Base-by-base conservation (phyloP, 1,140 invertebrate genomes). In the Phocides pigmalion region DNA sequence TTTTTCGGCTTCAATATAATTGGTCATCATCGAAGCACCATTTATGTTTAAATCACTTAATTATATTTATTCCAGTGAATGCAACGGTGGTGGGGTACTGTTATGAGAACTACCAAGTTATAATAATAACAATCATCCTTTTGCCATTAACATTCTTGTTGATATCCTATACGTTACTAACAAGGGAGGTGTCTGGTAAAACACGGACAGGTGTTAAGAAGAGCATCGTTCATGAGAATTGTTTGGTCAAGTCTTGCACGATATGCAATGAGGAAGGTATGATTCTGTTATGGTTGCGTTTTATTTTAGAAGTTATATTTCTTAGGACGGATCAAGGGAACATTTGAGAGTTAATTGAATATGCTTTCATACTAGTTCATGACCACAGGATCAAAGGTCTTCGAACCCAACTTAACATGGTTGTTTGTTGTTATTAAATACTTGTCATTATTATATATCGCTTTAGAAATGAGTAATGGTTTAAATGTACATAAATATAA, bases 101-200 rank as follows among this genome's bases (percentile, higher is more conserved):
- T 64, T 68, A 68, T 72, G 74, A 79, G 22, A 78, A 73, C 62
- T 59, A 74, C 66, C 61, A 74, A 76, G 49, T 77, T 37, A 67
- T 79, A 50, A 51, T 79, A 49, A 63, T 82, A 68, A 66, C 63
- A 51, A 62, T 70, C 54, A 70, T 79, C 22, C 25, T 76, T 53
- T 68, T 75, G 20, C 59, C 72, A 66, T 69, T 83, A 79, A 80
- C 68, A 71, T 66, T 78, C 41, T 41, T 79, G 64, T 67, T 77
- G 66, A 69, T 80, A 70, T 74, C 46, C 19, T 72, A 70, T 50
- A 73, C 62, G 69, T 79, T 82, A 83, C 81, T 86, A 85, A 83
- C 74, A 68, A 68, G 59, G 53, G 63, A 71, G 19, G 25, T 12
- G 28, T 51, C 39, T 20, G 62, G 49, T 62, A 50, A 28, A 47